These are phyloP conservation scores for Boleophthalmus pectinirostris DNA, from an alignment of 2,113 vertebrate genomes.

Conservation along the genomic window DNA sequence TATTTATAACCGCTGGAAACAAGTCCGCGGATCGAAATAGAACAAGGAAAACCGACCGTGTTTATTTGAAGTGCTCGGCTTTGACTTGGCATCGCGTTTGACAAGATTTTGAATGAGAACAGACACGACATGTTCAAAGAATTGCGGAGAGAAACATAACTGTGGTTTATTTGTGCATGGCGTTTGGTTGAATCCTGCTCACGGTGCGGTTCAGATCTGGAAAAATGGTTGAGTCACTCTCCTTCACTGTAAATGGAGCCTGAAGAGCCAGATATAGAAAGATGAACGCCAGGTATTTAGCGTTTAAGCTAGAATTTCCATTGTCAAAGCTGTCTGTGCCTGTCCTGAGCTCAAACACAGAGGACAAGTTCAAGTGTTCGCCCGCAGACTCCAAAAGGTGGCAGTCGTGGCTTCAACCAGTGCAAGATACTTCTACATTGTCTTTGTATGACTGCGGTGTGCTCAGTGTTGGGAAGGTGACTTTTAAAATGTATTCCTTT, in stretches of 20 bases:
- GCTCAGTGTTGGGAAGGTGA: no score
- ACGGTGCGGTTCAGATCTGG: constrained; percentile 42
- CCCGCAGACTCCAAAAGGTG: no score
- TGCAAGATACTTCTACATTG: no score
- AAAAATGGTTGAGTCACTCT: constrained; percentile 55
- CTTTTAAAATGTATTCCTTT: no score
- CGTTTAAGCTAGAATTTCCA: constrained; percentile 57
- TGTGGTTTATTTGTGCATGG: constrained; percentile 49
- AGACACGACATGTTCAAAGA: background rate
- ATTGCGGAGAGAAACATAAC: constrained; percentile 22
- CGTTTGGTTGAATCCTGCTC: constrained; percentile 27
- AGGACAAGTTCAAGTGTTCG: background rate
- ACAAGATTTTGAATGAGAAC: constrained; percentile 15
- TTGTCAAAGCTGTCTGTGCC: constrained; percentile 11
- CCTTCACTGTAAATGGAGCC: constrained; percentile 56
- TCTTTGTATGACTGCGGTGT: no score
- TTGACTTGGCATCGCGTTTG: constrained; percentile 29
- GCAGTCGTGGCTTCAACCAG: no score
- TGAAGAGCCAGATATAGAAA: constrained; percentile 55
- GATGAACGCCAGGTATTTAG: constrained; percentile 58
- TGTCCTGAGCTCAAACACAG: background rate
- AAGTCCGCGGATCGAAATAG: constrained; percentile 31
- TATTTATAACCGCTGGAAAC: constrained; percentile 50
- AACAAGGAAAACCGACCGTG: constrained; percentile 27
- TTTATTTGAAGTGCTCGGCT: constrained; percentile 48